A percentile compares a stretch with the other conserved stretches of the same genome.
Conservation (phyloP, 1,140 invertebrate species). For the Paralvinella palmiformis region DNA sequence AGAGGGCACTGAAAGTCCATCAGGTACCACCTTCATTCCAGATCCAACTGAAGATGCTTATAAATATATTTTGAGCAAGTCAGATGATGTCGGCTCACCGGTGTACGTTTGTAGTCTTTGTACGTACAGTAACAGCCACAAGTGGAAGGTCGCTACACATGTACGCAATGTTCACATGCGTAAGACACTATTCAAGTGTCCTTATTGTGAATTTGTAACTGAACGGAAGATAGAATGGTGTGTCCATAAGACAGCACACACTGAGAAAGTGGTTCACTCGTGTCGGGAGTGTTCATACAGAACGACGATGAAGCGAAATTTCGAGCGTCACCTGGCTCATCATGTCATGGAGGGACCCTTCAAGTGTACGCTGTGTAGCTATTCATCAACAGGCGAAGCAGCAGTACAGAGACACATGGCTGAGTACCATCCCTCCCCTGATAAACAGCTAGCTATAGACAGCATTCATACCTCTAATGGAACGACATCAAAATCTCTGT, state of each 20-base stretch:
- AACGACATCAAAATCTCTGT: not conserved
- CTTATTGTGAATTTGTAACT: conserved; percentile 74
- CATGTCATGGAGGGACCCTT: conserved; percentile 57
- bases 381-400: conserved; percentile 85
- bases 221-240: conserved; percentile 62
- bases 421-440: conserved; percentile 42
- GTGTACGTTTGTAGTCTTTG: conserved; percentile 36
- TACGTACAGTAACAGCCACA: conserved; percentile 29
- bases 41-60: conserved; percentile 4
- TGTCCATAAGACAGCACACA: conserved; percentile 82
- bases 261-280: conserved; percentile 69
- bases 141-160: conserved; percentile 41
- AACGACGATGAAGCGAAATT: conserved; percentile 87
- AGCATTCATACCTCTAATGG: too few relatives aligned
- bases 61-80: not conserved
- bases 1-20: not conserved
- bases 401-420: conserved; percentile 86
- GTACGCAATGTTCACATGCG: conserved; percentile 52
- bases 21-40: not conserved
- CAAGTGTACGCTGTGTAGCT: conserved; percentile 81
- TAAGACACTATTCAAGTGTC: conserved; percentile 62
- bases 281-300: conserved; percentile 88
- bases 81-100: not conserved
- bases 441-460: conserved; percentile 15
- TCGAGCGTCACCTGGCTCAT: conserved; percentile 86